A percentile compares a stretch with the other conserved stretches of the same genome.
These are phyloP conservation scores for Perizoma affinitatum DNA, from an alignment of 2,888 invertebrate genomes.

Conservation along the genomic window DNA sequence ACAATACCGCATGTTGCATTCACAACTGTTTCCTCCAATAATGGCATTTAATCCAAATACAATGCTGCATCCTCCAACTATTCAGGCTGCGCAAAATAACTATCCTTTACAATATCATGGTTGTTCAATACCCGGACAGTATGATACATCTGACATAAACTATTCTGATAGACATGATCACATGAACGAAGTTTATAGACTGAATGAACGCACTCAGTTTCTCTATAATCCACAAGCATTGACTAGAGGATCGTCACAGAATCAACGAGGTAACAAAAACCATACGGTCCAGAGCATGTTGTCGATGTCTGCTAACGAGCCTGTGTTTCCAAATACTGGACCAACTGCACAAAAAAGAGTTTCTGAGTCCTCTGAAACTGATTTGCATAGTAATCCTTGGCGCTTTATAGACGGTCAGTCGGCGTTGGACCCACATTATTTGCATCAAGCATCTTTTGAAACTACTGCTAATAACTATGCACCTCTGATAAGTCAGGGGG, in stretches of 20 bases:
- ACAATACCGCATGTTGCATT: neutral
- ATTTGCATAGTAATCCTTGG: conserved; percentile 3
- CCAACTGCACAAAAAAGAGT: conserved; percentile 18
- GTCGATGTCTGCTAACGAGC: conserved; percentile 1
- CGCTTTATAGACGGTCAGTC: neutral
- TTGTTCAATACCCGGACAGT: conserved; percentile 3
- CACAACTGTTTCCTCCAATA: neutral
- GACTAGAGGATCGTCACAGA: conserved; percentile 2
- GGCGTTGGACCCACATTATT: neutral
- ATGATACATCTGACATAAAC: conserved; percentile 8
- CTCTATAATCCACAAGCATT: conserved; percentile 11
- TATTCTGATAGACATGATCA: conserved; percentile 11
- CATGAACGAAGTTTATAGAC: neutral
- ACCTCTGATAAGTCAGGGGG: neutral
- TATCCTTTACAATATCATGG: conserved; percentile 9
- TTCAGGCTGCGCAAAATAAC: conserved; percentile 2
- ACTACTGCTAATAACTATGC: neutral
- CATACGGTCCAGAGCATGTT: conserved; percentile 1
- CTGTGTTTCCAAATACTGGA: conserved; percentile 4
- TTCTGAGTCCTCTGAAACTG: conserved; percentile 21
- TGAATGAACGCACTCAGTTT: conserved; percentile 9
- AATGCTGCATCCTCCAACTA: conserved; percentile 9
- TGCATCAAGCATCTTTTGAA: conserved; percentile 5
- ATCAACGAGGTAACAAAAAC: conserved; percentile 14
- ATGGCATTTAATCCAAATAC: conserved; percentile 3